Base-by-base conservation (phyloP, 2,888 invertebrate species). In the Cantharis nigra region DNA sequence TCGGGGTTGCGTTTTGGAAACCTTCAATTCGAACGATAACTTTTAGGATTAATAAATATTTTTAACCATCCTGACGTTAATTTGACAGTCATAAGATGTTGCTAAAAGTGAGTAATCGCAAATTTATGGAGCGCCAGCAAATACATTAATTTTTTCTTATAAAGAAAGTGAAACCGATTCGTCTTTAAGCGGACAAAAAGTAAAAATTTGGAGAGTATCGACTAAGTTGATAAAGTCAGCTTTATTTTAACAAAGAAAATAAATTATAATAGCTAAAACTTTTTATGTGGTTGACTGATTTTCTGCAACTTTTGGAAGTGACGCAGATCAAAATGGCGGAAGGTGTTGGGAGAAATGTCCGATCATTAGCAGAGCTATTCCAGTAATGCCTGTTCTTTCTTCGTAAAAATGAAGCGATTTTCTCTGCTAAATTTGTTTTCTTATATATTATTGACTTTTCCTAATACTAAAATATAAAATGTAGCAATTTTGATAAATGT, bases 361-460 rank as follows among this genome's bases (percentile, higher is more conserved):
- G 81, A 82, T 82, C 82, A 82, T 82, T 82, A 82, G 79, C 76
- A 76, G 75, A 81, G 78, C 81, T 73, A 81, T 82, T 81, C 75
- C 78, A 76, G 79, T 81, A 82, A 82, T 82, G 79, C 70, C 78
- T 65, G 77, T 81, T 80, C 77, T 78, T 80, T 81, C 80, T 76
- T 76, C 77, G 75, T 76, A 65, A 76, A 77, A 82, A 79, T 80
- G 76, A 79, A 79, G 76, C 81, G 76, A 81, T 81, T 81, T 80
- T 79, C 77, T 71, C 69, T 76, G 33, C 72, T 78, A 75, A 80
- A 81, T 80, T 80, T 80, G 80, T 81, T 80, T 79, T 64, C 78
- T 70, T 80, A 71, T 65, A 65, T 71, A 71, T 75, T 75, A 75
- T 75, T 71, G 75, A 67, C 70, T 65, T 72, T 72, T 65, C 67